Evolutionary conservation across 2,797 vertebrate genomes (phyloP).

Genomic region (Leucoraja ocellata): DNA sequence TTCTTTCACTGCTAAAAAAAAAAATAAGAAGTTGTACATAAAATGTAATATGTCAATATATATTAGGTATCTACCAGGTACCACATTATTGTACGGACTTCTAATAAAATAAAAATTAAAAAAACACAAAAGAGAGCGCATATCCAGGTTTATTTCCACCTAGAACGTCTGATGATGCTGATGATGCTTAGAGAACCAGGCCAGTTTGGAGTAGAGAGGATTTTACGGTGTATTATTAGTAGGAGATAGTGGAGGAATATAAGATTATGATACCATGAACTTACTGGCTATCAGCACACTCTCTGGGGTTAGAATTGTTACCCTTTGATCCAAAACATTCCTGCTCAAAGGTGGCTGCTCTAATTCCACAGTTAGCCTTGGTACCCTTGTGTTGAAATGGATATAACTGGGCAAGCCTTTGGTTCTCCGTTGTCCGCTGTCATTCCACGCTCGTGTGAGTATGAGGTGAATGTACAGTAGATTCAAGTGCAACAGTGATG

Average conservation of each 20-base stretch:
- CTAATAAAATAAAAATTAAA: too few relatives aligned
- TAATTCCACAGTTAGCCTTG: too few relatives aligned
- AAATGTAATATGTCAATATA: too few relatives aligned
- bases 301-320: neutral
- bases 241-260: neutral
- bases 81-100: too few relatives aligned
- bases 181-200: neutral
- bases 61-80: too few relatives aligned
- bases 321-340: neutral
- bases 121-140: neutral
- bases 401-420: neutral
- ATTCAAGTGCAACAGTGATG: neutral
- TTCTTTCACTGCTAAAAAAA: too few relatives aligned
- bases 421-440: neutral
- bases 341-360: too few relatives aligned
- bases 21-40: too few relatives aligned
- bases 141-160: neutral
- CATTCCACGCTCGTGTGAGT: neutral
- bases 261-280: neutral
- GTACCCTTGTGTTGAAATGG: neutral
- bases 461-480: too few relatives aligned
- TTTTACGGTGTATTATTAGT: too few relatives aligned
- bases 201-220: neutral
- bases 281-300: neutral
- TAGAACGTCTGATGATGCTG: neutral